Evolutionary conservation across 1,140 invertebrate species (phyloP), one percentile per base, ranked within the genome.

Genomic region (Drosophila paulistorum): DNA sequence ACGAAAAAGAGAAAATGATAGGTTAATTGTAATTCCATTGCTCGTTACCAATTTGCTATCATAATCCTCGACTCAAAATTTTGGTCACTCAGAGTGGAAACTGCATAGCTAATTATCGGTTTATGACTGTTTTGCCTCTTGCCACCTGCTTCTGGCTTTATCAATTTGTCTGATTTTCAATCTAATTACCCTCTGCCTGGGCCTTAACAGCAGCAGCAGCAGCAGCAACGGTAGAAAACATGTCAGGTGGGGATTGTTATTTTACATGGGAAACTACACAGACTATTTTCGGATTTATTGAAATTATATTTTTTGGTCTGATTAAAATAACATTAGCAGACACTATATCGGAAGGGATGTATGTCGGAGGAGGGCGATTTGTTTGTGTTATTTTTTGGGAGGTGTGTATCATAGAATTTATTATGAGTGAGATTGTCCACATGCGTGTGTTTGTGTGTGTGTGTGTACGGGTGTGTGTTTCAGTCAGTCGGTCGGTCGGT

Each of bases 291-390:
- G 37, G 64, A 67, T 75, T 71, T 71, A 78, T 78, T 75, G 72
- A 75, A 78, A 78, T 71, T 77, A 74, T 77, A 62, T 37, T 77
- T 37, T 77, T 60, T 39, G 30, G 35, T 20, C 76, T 78, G 76
- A 78, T 78, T 78, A 78, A 78, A 78, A 78, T 68, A 61, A 65
- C 76, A 78, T 78, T 78, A 78, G 72, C 72, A 68, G 57, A 13
- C 48, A 65, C n/a, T 14, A 30, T 2, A 45, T 54, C 7, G 10
- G 7, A 1, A 48, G 58, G 30, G 30, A 30, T 30, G 6, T 1
- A 30, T 7, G 30, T 3, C 6, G 30, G 58, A 14, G 14, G 1
- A 17, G 2, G 45, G 41, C 59, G 54, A 67, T 77, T 71, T 67
- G 63, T 68, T 39, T 71, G 74, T 74, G 67, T 62, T 48, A 23